Percentiles rank a stretch among this genome's conserved stretches.
phyloP scores from a whole-genome alignment of 1,140 invertebrate species.

The Aphidius ervi region DNA sequence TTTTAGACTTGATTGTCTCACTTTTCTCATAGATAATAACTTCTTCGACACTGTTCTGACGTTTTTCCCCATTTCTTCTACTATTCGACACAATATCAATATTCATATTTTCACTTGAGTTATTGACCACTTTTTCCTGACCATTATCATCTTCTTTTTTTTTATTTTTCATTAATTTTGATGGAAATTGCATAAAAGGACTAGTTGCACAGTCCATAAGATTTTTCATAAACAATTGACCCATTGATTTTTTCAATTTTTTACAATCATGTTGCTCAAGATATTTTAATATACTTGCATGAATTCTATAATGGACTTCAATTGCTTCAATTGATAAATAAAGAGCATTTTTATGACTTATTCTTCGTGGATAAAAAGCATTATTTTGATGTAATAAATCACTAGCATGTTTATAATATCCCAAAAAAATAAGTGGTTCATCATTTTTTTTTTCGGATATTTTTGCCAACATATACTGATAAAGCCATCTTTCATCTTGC shows the following conservation, averaged over 20 bases:
- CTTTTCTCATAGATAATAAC: slow-evolving; percentile 30
- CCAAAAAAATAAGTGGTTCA: slow-evolving; percentile 68
- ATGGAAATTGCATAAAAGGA: slow-evolving; percentile 48
- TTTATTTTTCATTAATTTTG: slow-evolving; percentile 41
- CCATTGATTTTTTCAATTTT: slow-evolving; percentile 46
- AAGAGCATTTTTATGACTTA: slow-evolving; percentile 78
- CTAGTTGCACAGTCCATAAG: slow-evolving; percentile 45
- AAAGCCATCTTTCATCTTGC: slow-evolving; percentile 80
- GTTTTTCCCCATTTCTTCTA: slow-evolving; percentile 15
- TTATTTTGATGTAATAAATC: slow-evolving; percentile 73
- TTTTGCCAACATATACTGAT: slow-evolving; percentile 91
- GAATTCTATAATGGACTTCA: slow-evolving; percentile 79
- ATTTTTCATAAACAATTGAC: slow-evolving; percentile 39
- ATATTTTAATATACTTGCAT: slow-evolving; percentile 82
- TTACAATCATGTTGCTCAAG: slow-evolving; percentile 66
- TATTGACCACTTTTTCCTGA: slow-evolving; percentile 14
- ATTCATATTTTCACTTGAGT: not conserved
- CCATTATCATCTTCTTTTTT: slow-evolving; percentile 23
- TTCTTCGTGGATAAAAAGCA: slow-evolving; percentile 81
- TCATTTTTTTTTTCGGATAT: slow-evolving; percentile 78
- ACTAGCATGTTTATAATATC: slow-evolving; percentile 73
- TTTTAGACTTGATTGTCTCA: slow-evolving; percentile 29
- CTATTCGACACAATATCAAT: slow-evolving; percentile 14
- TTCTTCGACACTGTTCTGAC: slow-evolving; percentile 37
- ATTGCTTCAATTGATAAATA: slow-evolving; percentile 84